Percentiles rank a stretch among this genome's conserved stretches.
Conservation (phyloP, 2,797 vertebrate species). For the Pitangus sulphuratus region DNA sequence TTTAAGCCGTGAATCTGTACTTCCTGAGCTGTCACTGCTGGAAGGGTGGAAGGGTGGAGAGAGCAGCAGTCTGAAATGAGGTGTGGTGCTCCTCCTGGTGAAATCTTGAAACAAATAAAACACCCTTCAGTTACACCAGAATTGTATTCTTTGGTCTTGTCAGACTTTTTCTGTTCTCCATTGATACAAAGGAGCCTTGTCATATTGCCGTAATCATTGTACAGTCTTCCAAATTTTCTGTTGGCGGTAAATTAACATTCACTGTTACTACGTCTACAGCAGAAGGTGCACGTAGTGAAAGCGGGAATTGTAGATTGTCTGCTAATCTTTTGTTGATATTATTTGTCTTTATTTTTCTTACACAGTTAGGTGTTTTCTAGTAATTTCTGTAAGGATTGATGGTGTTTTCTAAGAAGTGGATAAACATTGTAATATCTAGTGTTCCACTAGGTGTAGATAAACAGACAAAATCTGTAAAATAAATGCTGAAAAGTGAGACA, state of each 20-base stretch:
- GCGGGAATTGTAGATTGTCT: not conserved
- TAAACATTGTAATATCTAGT: not conserved
- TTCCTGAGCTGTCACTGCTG: not conserved
- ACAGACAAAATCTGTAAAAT: not conserved
- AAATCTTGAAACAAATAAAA: not conserved
- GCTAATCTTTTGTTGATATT: not conserved
- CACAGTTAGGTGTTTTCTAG: not conserved
- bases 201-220: not conserved
- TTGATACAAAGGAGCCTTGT: not conserved
- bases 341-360: not conserved
- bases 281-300: not conserved
- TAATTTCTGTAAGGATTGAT: not conserved
- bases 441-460: not conserved
- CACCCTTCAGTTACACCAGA: fast-evolving
- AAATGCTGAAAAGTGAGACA: not conserved
- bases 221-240: not conserved
- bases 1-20: not conserved
- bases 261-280: not conserved
- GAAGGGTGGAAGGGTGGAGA: not conserved
- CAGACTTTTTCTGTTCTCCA: not conserved
- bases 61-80: not conserved
- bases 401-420: not conserved
- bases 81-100: too few relatives aligned
- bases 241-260: not conserved
- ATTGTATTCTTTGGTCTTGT: not conserved